These are phyloP conservation scores for Cheilosia soror DNA, from an alignment of 2,888 invertebrate species.

Conservation along the genomic window DNA sequence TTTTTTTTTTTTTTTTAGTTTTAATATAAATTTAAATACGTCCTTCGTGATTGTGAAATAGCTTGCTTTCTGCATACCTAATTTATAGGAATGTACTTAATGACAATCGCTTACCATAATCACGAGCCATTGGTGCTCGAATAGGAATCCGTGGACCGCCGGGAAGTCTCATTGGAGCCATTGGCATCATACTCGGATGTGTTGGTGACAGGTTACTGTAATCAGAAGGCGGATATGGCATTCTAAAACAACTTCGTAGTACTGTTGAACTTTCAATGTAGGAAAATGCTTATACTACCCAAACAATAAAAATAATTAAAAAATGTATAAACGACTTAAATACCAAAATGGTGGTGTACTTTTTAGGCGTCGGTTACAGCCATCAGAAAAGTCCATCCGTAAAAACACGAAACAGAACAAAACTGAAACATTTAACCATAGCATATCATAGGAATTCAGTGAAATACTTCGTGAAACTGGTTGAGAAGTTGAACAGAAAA, in stretches of 20 bases:
- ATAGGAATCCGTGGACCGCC: slow-evolving; percentile 84
- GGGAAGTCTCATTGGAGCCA: slow-evolving; percentile 87
- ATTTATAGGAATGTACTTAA: slow-evolving; percentile 35
- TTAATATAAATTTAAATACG: slow-evolving; percentile 23
- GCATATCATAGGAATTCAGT: too few relatives aligned
- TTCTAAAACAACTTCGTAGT: slow-evolving; percentile 55
- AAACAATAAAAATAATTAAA: slow-evolving; percentile 32
- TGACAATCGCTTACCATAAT: slow-evolving; percentile 91
- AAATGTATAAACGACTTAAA: neutral
- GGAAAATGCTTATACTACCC: slow-evolving; percentile 40
- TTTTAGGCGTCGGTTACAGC: too few relatives aligned
- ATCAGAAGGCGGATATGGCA: slow-evolving; percentile 70
- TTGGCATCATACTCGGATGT: slow-evolving; percentile 89
- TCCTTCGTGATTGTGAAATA: slow-evolving; percentile 31
- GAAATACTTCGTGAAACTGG: too few relatives aligned
- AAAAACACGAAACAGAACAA: too few relatives aligned
- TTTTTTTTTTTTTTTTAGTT: neutral
- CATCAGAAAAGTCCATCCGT: too few relatives aligned
- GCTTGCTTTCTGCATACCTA: slow-evolving; percentile 57
- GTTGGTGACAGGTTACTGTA: slow-evolving; percentile 87
- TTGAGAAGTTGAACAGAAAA: too few relatives aligned
- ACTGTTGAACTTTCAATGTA: slow-evolving; percentile 11
- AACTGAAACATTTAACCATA: too few relatives aligned
- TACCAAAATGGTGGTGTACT: too few relatives aligned
- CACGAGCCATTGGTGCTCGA: slow-evolving; percentile 89